A percentile compares a stretch with the other conserved stretches of the same genome.
Conservation (phyloP, 1,140 invertebrate genomes). For the silkworm (Bombyx mori) region ASM3026992v2 NC_085128.1:6446001-6446500, state of each 20-base stretch:
- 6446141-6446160: no score
- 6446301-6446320: conserved; percentile 45
- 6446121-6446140: no score
- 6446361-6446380: conserved; percentile 54
- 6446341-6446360: conserved; percentile 43
- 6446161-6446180: no score
- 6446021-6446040: no score
- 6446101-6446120: no score
- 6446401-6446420: conserved; percentile 13
- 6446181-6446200: no score
- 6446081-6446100: no score
- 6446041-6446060: no score
- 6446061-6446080: no score
- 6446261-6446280: conserved; percentile 58
- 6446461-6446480: not conserved
- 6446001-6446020: no score
- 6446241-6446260: conserved; percentile 8
- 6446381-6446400: conserved; percentile 40
- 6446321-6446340: conserved; percentile 42
- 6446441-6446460: conserved; percentile 22
- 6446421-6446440: conserved; percentile 22
- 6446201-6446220: no score
- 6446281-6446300: conserved; percentile 51
- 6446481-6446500: conserved; percentile 12
- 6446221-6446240: no score